phyloP scores from a whole-genome alignment of 2,113 vertebrate genomes.

The Gopherus evgoodei region DNA sequence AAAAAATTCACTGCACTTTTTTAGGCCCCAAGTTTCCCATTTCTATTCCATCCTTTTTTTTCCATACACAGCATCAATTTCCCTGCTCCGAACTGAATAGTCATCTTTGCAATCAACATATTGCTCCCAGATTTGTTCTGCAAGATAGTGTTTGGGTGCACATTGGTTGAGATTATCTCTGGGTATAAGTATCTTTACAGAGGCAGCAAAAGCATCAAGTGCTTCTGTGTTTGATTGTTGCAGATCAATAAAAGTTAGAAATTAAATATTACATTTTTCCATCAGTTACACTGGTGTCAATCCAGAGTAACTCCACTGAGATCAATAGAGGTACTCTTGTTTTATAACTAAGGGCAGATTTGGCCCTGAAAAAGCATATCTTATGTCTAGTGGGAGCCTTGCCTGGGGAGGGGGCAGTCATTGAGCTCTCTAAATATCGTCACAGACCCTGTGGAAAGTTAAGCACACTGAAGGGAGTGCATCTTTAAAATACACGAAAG shows the following conservation, averaged over 20 bases:
- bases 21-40: neutral
- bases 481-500: neutral
- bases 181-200: neutral
- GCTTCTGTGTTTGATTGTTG: neutral
- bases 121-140: neutral
- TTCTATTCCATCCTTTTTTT: slow-evolving; percentile 3
- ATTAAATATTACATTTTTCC: neutral
- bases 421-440: neutral
- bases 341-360: neutral
- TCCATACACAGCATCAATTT: neutral
- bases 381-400: neutral
- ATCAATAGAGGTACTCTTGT: neutral
- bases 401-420: neutral
- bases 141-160: neutral
- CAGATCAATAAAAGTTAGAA: slow-evolving; percentile 22
- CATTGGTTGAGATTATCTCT: accelerated
- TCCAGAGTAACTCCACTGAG: neutral
- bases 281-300: neutral
- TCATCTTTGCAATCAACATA: slow-evolving; percentile 3
- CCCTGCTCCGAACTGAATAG: neutral
- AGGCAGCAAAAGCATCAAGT: neutral
- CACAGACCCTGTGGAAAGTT: neutral
- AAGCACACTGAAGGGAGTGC: neutral
- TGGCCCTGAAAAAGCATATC: neutral
- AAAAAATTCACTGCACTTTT: neutral